These are phyloP conservation scores for Coptodon bakossiorum DNA, from an alignment of 2,113 vertebrate genomes.

Conservation along the genomic window DNA sequence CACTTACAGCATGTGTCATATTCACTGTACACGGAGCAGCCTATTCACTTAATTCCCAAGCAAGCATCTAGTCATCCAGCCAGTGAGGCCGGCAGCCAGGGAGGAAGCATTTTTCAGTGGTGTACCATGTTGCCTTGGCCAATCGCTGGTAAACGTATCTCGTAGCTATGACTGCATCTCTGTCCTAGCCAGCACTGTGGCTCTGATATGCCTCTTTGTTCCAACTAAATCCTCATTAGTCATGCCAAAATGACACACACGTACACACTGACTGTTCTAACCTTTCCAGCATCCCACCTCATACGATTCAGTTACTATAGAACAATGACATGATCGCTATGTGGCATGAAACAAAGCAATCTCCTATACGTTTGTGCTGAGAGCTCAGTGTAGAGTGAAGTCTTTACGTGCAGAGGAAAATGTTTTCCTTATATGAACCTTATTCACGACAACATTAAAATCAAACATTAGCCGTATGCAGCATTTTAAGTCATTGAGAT, in stretches of 20 bases:
- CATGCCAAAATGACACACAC: constrained; percentile 22
- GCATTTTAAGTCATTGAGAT: not conserved
- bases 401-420: not conserved
- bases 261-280: not conserved
- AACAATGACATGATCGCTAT: constrained; percentile 19
- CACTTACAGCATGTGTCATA: constrained; percentile 42
- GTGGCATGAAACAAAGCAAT: not conserved
- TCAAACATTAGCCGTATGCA: not conserved
- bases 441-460: not conserved
- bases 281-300: not conserved
- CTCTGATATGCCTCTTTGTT: constrained; percentile 35
- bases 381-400: not conserved
- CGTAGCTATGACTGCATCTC: not conserved
- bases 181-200: not conserved
- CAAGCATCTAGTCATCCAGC: constrained; percentile 1
- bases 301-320: not conserved
- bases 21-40: constrained; percentile 27
- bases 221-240: constrained; percentile 34
- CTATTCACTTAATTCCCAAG: constrained; percentile 54
- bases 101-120: constrained; percentile 22
- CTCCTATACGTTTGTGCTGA: not conserved
- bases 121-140: not conserved
- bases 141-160: not conserved
- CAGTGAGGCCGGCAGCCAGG: constrained; percentile 12
- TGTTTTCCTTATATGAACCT: not conserved